Evolutionary conservation across 2,888 invertebrate species (phyloP).

Genomic region (Calliphora vomitoria): DNA sequence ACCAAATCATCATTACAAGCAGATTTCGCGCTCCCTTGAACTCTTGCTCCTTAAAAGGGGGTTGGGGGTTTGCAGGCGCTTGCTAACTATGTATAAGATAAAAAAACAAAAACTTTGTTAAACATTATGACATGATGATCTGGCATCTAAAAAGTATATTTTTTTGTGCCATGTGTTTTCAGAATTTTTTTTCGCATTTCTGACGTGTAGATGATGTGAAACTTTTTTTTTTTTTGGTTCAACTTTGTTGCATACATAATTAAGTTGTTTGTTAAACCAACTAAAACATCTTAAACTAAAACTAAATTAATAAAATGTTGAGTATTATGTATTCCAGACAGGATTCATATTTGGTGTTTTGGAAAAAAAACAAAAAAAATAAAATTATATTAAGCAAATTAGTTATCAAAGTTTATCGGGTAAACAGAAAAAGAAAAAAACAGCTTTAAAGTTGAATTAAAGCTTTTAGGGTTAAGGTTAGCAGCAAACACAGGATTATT

Average conservation of each 20-base stretch:
- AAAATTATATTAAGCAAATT: neutral
- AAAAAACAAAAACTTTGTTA: neutral
- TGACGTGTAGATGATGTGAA: constrained; percentile 42
- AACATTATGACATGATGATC: constrained; percentile 47
- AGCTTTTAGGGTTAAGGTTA: too few relatives aligned
- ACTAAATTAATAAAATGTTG: constrained; percentile 34
- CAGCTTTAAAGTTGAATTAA: too few relatives aligned
- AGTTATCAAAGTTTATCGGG: neutral
- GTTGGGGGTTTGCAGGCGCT: neutral
- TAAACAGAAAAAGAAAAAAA: neutral
- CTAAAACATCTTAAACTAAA: constrained; percentile 35
- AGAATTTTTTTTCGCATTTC: constrained; percentile 1
- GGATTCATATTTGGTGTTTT: neutral
- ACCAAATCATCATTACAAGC: constrained; percentile 34
- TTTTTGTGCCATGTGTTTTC: constrained; percentile 39
- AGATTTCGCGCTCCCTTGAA: constrained; percentile 1
- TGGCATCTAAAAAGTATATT: constrained; percentile 1
- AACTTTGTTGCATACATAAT: constrained; percentile 64
- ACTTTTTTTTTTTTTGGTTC: constrained; percentile 38
- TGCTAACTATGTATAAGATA: neutral
- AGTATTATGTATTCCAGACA: neutral
- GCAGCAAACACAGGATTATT: too few relatives aligned
- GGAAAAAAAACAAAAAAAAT: neutral
- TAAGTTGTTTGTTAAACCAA: constrained; percentile 62
- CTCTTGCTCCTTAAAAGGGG: neutral